phyloP scores from a whole-genome alignment of 2,888 invertebrate genomes.

The Loripinus fragilis region DNA sequence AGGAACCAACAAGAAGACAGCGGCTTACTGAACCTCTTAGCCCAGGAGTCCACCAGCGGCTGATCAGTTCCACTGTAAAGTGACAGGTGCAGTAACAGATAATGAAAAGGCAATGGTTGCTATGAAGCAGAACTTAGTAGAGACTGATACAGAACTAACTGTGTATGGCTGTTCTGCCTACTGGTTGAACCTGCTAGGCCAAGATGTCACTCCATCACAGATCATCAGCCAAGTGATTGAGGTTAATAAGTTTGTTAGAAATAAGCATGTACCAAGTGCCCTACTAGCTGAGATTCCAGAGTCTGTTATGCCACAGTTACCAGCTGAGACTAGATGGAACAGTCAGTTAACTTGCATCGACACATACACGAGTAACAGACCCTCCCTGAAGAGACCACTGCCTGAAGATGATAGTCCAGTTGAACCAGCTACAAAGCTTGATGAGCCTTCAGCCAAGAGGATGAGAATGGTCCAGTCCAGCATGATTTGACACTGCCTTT shows the following conservation, averaged over 20 bases:
- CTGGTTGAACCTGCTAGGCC: slow-evolving; percentile 42
- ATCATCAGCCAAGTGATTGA: slow-evolving; percentile 39
- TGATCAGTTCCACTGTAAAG: slow-evolving; percentile 37
- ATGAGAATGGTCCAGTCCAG: too few relatives aligned
- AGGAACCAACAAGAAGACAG: slow-evolving; percentile 45
- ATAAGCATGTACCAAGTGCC: slow-evolving; percentile 32
- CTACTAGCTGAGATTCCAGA: slow-evolving; percentile 23
- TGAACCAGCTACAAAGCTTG: too few relatives aligned
- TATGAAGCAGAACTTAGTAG: slow-evolving; percentile 27
- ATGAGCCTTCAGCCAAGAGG: too few relatives aligned
- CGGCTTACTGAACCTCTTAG: slow-evolving; percentile 42
- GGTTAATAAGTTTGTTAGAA: slow-evolving; percentile 46
- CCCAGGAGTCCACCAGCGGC: slow-evolving; percentile 25
- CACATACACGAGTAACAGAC: slow-evolving; percentile 30
- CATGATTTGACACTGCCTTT: too few relatives aligned
- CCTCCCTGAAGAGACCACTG: too few relatives aligned
- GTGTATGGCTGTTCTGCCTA: slow-evolving; percentile 39
- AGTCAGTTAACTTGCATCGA: slow-evolving; percentile 36
- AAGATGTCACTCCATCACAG: slow-evolving; percentile 38
- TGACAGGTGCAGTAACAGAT: slow-evolving; percentile 40
- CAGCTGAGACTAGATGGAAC: too few relatives aligned
- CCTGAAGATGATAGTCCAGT: too few relatives aligned
- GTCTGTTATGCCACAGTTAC: slow-evolving; percentile 36
- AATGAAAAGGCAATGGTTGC: slow-evolving; percentile 44
- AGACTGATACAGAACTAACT: slow-evolving; percentile 22